Conservation (phyloP, 2,888 invertebrate species). For the Alloscopus bannaensis region DNA sequence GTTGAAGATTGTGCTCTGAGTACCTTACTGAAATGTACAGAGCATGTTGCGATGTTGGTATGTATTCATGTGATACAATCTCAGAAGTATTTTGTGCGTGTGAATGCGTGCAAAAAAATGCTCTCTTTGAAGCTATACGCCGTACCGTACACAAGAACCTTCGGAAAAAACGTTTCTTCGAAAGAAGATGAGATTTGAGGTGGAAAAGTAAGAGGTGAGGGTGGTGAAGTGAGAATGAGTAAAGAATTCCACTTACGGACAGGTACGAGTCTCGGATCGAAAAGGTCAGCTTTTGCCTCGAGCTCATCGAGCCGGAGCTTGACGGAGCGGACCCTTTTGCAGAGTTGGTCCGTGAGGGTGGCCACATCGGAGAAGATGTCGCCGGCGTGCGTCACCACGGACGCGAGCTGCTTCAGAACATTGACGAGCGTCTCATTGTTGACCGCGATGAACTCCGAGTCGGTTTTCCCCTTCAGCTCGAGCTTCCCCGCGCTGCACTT, state of each 20-base stretch:
- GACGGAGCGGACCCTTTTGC: conserved; percentile 84
- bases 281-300: conserved; percentile 83
- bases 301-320: conserved; percentile 83
- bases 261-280: conserved; percentile 92
- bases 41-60: no score
- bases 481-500: conserved; percentile 68
- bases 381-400: conserved; percentile 87
- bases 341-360: conserved; percentile 84
- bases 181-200: conserved; percentile 29
- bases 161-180: background rate
- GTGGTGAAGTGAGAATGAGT: background rate
- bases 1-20: no score
- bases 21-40: no score
- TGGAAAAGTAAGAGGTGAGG: conserved; percentile 33
- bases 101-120: conserved; percentile 38
- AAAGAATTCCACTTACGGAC: conserved; percentile 87
- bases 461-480: conserved; percentile 69
- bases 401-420: conserved; percentile 89
- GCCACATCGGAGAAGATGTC: conserved; percentile 91
- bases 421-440: conserved; percentile 91
- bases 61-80: no score
- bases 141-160: background rate
- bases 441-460: conserved; percentile 86
- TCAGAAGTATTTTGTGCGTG: no score
- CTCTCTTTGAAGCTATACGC: background rate